These are phyloP conservation scores for Polylopha cassiicola DNA, from an alignment of 2,888 invertebrate genomes.

Conservation along the genomic window DNA sequence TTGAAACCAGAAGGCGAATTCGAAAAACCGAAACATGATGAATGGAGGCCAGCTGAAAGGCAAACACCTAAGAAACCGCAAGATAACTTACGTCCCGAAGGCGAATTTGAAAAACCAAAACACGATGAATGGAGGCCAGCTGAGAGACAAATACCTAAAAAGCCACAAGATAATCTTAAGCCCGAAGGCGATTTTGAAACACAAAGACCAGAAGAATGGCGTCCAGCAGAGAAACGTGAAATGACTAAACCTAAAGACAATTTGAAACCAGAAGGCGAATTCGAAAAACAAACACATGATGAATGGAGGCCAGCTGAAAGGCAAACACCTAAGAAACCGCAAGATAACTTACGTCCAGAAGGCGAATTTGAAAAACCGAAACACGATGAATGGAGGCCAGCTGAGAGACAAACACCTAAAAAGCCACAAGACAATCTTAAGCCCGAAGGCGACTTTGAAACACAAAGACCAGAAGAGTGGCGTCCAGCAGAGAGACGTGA, in stretches of 20 bases:
- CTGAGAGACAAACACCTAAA: constrained; percentile 52
- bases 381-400: constrained; percentile 60
- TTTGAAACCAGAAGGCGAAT: constrained; percentile 78
- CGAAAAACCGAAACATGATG: constrained; percentile 57
- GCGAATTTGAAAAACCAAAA: constrained; percentile 56
- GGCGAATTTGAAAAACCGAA: constrained; percentile 43
- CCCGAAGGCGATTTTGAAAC: constrained; percentile 62
- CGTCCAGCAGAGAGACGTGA: constrained; percentile 53
- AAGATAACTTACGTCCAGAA: constrained; percentile 62
- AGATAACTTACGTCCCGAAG: constrained; percentile 71
- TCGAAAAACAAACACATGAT: constrained; percentile 72
- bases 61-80: constrained; percentile 57
- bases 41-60: constrained; percentile 55
- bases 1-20: constrained; percentile 72
- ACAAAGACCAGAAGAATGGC: constrained; percentile 46
- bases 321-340: constrained; percentile 48
- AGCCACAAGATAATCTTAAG: constrained; percentile 42
- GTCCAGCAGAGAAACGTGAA: constrained; percentile 52
- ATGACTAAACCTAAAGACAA: constrained; percentile 57
- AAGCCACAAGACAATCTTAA: constrained; percentile 72
- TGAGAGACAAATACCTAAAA: constrained; percentile 41
- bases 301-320: constrained; percentile 63
- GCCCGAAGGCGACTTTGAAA: constrained; percentile 77
- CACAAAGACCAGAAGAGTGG: constrained; percentile 50
- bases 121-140: constrained; percentile 46